These are phyloP conservation scores for Sicus ferrugineus DNA, from an alignment of 2,888 invertebrate species.

Conservation along the genomic window DNA sequence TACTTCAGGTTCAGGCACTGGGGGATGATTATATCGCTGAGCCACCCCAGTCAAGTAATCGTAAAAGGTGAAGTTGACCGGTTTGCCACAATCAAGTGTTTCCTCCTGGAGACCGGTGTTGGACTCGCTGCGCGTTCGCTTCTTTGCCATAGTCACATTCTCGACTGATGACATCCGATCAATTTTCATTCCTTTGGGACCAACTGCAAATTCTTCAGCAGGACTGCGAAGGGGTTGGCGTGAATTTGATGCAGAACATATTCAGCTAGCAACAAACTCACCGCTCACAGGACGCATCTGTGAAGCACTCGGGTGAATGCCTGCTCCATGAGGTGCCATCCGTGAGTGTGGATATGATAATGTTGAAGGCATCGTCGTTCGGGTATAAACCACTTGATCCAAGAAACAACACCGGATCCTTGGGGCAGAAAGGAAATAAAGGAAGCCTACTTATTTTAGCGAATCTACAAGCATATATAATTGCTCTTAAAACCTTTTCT, in stretches of 20 bases:
- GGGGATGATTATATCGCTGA: constrained; percentile 82
- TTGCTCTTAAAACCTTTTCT: constrained; percentile 35
- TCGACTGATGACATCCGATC: background rate
- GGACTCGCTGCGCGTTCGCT: constrained; percentile 15
- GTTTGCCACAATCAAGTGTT: constrained; percentile 81
- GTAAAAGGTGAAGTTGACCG: constrained; percentile 87
- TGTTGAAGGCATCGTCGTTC: constrained; percentile 77
- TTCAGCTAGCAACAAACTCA: constrained; percentile 19
- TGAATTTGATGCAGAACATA: background rate
- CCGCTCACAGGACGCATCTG: constrained; percentile 43
- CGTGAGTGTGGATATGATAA: constrained; percentile 74
- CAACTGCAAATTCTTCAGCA: background rate
- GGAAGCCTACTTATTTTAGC: background rate
- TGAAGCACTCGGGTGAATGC: constrained; percentile 61
- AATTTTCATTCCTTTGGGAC: background rate
- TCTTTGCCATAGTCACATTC: background rate
- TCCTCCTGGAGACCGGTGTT: constrained; percentile 65
- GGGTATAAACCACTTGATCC: constrained; percentile 43
- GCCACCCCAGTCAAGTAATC: constrained; percentile 87
- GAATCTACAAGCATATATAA: background rate
- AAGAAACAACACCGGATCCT: constrained; percentile 41
- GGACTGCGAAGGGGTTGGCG: background rate
- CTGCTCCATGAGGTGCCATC: constrained; percentile 73
- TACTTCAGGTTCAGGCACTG: constrained; percentile 82
- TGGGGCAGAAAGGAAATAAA: too few species aligned